These are phyloP conservation scores for Epinotia nisella DNA, from an alignment of 2,888 invertebrate species.

Conservation along the genomic window DNA sequence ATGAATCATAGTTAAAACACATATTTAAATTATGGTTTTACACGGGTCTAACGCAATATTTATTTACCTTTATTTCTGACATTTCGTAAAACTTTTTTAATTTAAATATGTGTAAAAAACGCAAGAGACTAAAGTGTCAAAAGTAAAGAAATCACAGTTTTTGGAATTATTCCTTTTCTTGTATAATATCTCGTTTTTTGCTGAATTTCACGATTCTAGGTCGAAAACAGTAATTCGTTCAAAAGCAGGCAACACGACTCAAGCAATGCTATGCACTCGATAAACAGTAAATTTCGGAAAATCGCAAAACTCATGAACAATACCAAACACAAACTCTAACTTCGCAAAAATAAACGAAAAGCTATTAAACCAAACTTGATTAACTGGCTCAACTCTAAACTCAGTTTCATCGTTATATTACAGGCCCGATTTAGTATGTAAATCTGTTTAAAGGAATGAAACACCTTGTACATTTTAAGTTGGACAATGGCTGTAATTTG, in stretches of 20 bases:
- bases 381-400: conserved; percentile 25
- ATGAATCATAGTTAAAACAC: too few species aligned
- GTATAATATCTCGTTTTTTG: too few species aligned
- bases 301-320: conserved; percentile 14
- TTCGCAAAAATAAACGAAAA: conserved; percentile 37
- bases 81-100: too few species aligned
- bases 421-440: conserved; percentile 45
- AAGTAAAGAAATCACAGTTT: too few species aligned
- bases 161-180: too few species aligned
- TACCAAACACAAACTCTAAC: conserved; percentile 8
- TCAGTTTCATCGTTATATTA: conserved; percentile 50
- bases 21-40: too few species aligned
- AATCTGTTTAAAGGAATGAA: conserved; percentile 48
- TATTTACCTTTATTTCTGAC: too few species aligned
- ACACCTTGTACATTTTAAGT: conserved; percentile 71
- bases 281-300: not conserved
- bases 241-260: not conserved
- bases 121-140: too few species aligned
- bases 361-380: conserved; percentile 35
- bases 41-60: too few species aligned
- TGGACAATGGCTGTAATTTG: conserved; percentile 75
- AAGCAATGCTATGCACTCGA: not conserved
- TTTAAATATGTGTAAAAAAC: too few species aligned
- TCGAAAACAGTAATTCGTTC: too few species aligned
- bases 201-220: too few species aligned